phyloP scores from a whole-genome alignment of 1,140 invertebrate genomes.

The Zaprionus inermis region DNA sequence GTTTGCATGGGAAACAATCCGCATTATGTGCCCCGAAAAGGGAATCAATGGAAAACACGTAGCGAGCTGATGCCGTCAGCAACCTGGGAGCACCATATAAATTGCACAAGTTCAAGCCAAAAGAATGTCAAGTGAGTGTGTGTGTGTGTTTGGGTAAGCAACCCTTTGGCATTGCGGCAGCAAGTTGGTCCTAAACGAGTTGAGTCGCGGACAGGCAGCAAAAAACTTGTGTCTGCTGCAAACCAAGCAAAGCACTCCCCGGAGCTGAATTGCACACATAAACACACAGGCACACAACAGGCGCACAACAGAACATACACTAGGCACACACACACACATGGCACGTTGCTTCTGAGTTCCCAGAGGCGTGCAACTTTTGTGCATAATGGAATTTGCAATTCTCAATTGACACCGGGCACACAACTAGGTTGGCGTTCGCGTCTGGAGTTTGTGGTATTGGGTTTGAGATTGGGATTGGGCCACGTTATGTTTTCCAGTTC shows the following conservation, averaged over 20 bases:
- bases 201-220: conserved; percentile 1
- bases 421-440: not conserved
- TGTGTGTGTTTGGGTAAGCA: not conserved
- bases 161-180: conserved; percentile 14
- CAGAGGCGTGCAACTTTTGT: conserved; percentile 13
- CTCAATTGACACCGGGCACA: conserved; percentile 23
- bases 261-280: conserved; percentile 8
- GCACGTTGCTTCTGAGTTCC: not conserved
- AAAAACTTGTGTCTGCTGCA: conserved; percentile 15
- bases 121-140: conserved; percentile 40
- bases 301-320: too few species aligned
- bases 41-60: conserved; percentile 47
- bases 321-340: not conserved
- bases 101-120: conserved; percentile 31
- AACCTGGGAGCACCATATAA: conserved; percentile 20
- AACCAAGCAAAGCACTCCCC: not conserved
- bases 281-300: not conserved
- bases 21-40: conserved; percentile 25
- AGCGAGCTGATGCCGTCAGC: conserved; percentile 8
- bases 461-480: not conserved
- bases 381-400: conserved; percentile 23
- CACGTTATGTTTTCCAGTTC: conserved; percentile 11
- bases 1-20: conserved; percentile 21
- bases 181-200: conserved; percentile 27
- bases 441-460: not conserved